Percentiles rank a stretch among this genome's conserved stretches.
These are phyloP conservation scores for Heterodera schachtii DNA, from an alignment of 1,140 invertebrate genomes.

Conservation along the genomic window DNA sequence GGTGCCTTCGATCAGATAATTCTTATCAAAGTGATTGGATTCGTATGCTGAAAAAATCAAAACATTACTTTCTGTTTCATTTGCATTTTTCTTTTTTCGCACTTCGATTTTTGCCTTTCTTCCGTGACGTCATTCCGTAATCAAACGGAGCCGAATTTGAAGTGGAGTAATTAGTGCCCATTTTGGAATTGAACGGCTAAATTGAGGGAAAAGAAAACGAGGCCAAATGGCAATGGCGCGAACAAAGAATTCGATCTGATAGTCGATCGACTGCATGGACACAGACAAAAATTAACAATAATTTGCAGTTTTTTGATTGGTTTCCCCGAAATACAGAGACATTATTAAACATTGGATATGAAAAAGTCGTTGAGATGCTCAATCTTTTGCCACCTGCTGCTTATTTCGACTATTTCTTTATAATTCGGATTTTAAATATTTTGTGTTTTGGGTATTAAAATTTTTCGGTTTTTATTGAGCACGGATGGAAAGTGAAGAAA, in stretches of 20 bases:
- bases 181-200: not conserved
- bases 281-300: not conserved
- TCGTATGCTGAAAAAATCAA: not conserved
- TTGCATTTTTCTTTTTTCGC: not conserved
- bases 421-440: no score
- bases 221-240: no score
- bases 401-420: no score
- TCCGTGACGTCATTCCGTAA: conserved; percentile 21
- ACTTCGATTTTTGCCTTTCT: conserved; percentile 12
- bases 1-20: conserved; percentile 31
- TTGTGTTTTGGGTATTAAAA: no score
- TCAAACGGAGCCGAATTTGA: conserved; percentile 11
- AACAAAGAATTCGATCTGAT: no score
- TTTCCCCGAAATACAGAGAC: not conserved
- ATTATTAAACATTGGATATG: no score
- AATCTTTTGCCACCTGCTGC: no score
- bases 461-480: no score
- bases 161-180: conserved; percentile 23
- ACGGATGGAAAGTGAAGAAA: no score
- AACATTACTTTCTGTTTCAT: not conserved
- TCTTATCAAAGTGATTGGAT: conserved; percentile 30
- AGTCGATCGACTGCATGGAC: no score
- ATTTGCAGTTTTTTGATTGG: not conserved
- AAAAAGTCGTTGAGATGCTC: no score
- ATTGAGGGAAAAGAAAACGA: no score